Percentiles rank a stretch among this genome's conserved stretches.
phyloP scores from a whole-genome alignment of 2,113 vertebrate species.

The Platycercus adscitus region DNA sequence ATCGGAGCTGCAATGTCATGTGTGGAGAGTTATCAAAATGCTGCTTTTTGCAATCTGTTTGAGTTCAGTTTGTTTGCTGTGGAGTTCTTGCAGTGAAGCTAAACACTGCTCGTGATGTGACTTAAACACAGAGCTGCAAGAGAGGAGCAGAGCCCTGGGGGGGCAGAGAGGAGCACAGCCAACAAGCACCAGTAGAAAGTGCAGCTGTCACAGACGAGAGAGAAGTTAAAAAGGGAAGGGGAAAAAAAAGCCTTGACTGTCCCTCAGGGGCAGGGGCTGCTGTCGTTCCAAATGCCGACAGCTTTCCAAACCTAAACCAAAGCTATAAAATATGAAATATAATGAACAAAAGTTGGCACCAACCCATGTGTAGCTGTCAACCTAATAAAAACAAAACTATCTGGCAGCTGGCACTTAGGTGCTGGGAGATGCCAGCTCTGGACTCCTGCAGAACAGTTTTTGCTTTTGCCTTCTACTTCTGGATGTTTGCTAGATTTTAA shows the following conservation, averaged over 20 bases:
- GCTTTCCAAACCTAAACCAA: constrained; percentile 69
- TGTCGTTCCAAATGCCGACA: constrained; percentile 70
- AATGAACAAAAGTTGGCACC: constrained; percentile 73
- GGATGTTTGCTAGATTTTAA: neutral
- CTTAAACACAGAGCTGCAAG: neutral
- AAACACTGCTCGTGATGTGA: neutral
- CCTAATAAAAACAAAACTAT: constrained; percentile 75
- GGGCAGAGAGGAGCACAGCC: constrained; percentile 4
- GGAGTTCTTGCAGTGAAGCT: neutral
- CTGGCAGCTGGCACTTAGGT: constrained; percentile 74
- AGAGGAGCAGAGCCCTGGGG: constrained; percentile 20
- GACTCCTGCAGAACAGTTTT: constrained; percentile 39
- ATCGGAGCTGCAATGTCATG: neutral
- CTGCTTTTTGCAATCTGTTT: neutral
- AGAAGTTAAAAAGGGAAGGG: constrained; percentile 57
- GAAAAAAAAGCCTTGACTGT: constrained; percentile 24
- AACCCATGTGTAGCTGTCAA: constrained; percentile 69
- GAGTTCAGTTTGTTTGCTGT: neutral
- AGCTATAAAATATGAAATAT: constrained; percentile 75
- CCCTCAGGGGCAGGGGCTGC: constrained; percentile 69
- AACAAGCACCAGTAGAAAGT: constrained; percentile 54
- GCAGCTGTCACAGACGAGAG: constrained; percentile 66
- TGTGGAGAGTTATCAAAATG: neutral
- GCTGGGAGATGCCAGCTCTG: constrained; percentile 41
- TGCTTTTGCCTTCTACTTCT: constrained; percentile 3